Conservation (phyloP, 2,888 invertebrate species). For the Zaprionus lineosus region DNA sequence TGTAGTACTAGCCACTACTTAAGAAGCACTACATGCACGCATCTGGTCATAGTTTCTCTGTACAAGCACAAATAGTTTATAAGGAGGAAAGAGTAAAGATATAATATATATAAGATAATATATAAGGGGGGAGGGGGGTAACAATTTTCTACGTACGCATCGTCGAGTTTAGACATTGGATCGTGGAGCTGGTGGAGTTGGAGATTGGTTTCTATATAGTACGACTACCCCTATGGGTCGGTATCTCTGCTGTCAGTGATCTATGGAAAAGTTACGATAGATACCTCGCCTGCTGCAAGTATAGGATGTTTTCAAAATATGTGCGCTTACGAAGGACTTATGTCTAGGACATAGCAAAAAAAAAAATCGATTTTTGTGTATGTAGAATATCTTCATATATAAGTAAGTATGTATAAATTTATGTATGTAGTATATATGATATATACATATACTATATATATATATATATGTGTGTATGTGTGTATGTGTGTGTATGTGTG, state of each 20-base stretch:
- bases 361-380: conserved; percentile 17
- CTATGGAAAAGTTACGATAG: conserved; percentile 79
- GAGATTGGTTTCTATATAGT: background rate
- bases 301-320: conserved; percentile 41
- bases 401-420: no score
- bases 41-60: background rate
- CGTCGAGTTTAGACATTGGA: background rate
- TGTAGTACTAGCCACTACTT: no score
- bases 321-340: conserved; percentile 26
- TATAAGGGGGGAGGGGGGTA: background rate
- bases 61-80: no score
- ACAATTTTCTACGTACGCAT: conserved; percentile 11
- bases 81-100: no score
- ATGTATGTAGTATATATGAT: no score
- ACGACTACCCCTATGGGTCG: conserved; percentile 15
- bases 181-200: background rate
- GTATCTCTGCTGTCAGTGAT: conserved; percentile 62
- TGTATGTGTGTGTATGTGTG: conserved; percentile 11
- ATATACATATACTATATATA: background rate
- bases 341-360: conserved; percentile 31
- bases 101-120: background rate
- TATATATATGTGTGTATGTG: conserved; percentile 26
- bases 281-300: conserved; percentile 80
- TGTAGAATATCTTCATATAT: conserved; percentile 3
- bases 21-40: conserved; percentile 19